Base-by-base conservation (phyloP, 2,797 vertebrate species). In the Pygocentrus nattereri region DNA sequence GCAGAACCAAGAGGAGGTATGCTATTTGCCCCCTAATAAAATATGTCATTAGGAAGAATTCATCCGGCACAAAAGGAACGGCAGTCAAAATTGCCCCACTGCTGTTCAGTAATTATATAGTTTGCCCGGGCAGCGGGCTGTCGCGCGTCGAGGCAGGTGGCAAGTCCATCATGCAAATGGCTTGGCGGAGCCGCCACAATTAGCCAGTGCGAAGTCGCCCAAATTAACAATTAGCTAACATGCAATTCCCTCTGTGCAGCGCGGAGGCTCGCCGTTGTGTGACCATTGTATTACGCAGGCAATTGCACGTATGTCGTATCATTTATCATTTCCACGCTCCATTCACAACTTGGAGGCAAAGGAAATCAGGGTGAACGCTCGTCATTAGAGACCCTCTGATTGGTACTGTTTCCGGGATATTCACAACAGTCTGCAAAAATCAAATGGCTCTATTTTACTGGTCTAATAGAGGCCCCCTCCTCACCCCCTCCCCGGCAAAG, bases 151-250 rank as follows among this genome's bases (percentile, higher is more conserved):
- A 97, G 97, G 97, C 98, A 99, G 98, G 98, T 99, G 98, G 97
- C 97, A 95, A 94, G 98, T 97, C 97, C 97, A 98, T 96, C 97
- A 96, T 97, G 96, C 97, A 98, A 99, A 99, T 99, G 96, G 96
- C 93, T 97, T 94, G 96, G 97, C 96, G 96, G 96, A 95, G 96
- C 95, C 91, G 94, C 92, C 95, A 95, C 98, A 99, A 99, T 99
- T 99, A 99, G 95, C 95, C 94, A 89, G 95, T 93, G 95, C 96
- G 94, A 97, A 83, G 96, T 90, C 96, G 97, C 95, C 97, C 97
- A 98, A 99, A 99, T 99, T 98, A 99, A 98, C 98, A 99, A 99
- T 99, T 99, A 99, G 96, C 96, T 98, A 99, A 99, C 97, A 96
- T 98, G 97, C 97, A 98, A 99, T 98, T 98, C 96, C 95, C 93